Conservation (phyloP, 2,113 vertebrate genomes). For the Tychaedon coryphoeus region DNA sequence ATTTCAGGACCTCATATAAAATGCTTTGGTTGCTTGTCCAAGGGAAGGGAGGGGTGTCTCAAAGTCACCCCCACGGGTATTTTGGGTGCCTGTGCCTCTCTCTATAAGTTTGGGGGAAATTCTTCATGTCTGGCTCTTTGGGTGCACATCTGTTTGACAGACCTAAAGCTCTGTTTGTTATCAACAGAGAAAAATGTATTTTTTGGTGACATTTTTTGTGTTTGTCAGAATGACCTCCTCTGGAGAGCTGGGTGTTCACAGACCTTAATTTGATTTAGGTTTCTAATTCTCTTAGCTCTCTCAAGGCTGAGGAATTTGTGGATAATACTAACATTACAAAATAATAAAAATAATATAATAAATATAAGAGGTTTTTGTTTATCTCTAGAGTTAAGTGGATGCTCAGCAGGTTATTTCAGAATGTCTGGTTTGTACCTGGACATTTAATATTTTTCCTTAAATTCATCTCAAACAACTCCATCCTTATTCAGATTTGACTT, state of each 20-base stretch:
- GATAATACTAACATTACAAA: neutral
- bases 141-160: rapidly evolving
- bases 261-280: neutral
- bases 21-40: neutral
- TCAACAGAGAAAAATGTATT: neutral
- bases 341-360: neutral
- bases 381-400: neutral
- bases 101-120: neutral
- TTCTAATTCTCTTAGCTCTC: neutral
- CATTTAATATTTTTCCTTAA: neutral
- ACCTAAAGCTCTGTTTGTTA: neutral
- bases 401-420: neutral
- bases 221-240: neutral
- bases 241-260: neutral
- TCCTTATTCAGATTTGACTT: neutral
- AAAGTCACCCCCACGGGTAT: neutral
- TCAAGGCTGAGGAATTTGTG: neutral
- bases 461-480: neutral
- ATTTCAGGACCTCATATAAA: neutral
- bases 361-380: neutral
- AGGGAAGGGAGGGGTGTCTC: neutral
- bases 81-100: neutral
- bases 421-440: neutral
- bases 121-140: neutral
- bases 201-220: neutral